Conservation (phyloP, 2,888 invertebrate genomes). For the Torymus aiolomorphi region DNA sequence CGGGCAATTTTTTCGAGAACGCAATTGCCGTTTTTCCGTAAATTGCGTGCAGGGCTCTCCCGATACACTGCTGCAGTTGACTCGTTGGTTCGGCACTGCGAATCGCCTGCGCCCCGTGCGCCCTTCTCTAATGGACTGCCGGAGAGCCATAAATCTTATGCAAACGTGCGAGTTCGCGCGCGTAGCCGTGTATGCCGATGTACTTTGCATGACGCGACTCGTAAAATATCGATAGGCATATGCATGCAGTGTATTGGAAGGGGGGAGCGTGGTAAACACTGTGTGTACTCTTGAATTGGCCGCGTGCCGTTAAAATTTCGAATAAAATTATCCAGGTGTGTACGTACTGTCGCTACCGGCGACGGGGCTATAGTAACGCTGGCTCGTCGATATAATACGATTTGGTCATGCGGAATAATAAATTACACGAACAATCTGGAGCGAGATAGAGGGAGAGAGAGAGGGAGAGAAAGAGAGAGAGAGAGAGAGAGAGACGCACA, state of each 20-base stretch:
- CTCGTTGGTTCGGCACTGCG: too few species aligned
- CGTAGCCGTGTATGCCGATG: constrained; percentile 17
- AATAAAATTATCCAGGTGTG: constrained; percentile 41
- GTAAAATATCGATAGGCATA: constrained; percentile 40
- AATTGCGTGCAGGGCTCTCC: too few species aligned
- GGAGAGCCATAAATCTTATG: constrained; percentile 34
- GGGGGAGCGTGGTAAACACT: constrained; percentile 9
- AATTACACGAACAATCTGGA: constrained; percentile 2
- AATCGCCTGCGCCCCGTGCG: not conserved
- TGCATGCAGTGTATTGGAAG: not conserved
- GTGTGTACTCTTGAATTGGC: constrained; percentile 32
- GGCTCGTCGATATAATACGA: not conserved
- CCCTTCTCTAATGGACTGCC: constrained; percentile 22
- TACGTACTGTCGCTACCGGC: not conserved
- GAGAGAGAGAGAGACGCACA: too few species aligned
- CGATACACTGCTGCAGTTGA: too few species aligned
- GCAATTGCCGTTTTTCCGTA: too few species aligned
- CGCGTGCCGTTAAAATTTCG: constrained; percentile 31
- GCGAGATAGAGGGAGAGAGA: not conserved
- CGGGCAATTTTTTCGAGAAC: too few species aligned
- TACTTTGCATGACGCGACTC: constrained; percentile 34
- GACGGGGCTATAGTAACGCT: too few species aligned
- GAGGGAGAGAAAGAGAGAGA: too few species aligned
- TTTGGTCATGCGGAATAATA: constrained; percentile 6
- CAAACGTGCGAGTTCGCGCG: constrained; percentile 14